These are phyloP conservation scores for Bombus polaris DNA, from an alignment of 1,140 invertebrate genomes.

Conservation along the genomic window DNA sequence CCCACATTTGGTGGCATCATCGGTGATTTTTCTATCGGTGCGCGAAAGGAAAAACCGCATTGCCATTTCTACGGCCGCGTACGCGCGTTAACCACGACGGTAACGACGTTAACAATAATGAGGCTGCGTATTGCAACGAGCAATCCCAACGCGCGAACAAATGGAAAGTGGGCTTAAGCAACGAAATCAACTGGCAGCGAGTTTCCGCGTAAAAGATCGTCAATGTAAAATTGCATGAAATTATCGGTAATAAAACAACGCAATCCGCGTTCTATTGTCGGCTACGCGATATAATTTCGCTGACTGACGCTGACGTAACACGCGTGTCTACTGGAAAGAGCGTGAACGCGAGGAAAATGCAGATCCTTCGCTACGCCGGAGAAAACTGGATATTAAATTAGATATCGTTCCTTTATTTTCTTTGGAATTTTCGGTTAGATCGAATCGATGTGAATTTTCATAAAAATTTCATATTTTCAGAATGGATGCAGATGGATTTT, in stretches of 20 bases:
- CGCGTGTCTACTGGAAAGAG: background rate
- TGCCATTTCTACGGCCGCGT: conserved; percentile 11
- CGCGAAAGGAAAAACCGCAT: conserved; percentile 8
- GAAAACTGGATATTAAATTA: background rate
- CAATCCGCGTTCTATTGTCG: background rate
- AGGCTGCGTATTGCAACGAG: conserved; percentile 22
- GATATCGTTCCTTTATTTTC: background rate
- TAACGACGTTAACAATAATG: conserved; percentile 58
- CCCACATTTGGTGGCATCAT: background rate
- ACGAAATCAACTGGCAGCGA: background rate
- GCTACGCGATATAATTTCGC: conserved; percentile 34
- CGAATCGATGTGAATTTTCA: background rate
- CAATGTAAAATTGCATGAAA: conserved; percentile 54
- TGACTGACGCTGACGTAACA: conserved; percentile 31
- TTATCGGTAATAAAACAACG: conserved; percentile 54
- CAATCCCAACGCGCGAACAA: conserved; percentile 19
- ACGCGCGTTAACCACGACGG: conserved; percentile 17
- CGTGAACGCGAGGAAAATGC: background rate
- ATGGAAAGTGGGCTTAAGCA: conserved; percentile 47
- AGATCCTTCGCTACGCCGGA: background rate
- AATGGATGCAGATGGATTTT: accelerated
- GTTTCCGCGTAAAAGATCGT: conserved; percentile 32
- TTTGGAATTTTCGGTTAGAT: background rate
- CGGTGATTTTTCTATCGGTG: conserved; percentile 1
- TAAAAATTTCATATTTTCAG: background rate